Evolutionary conservation across 1,140 invertebrate species (phyloP), one percentile per base, ranked within the genome.

Genomic region (Lepidotrigona ventralis): DNA sequence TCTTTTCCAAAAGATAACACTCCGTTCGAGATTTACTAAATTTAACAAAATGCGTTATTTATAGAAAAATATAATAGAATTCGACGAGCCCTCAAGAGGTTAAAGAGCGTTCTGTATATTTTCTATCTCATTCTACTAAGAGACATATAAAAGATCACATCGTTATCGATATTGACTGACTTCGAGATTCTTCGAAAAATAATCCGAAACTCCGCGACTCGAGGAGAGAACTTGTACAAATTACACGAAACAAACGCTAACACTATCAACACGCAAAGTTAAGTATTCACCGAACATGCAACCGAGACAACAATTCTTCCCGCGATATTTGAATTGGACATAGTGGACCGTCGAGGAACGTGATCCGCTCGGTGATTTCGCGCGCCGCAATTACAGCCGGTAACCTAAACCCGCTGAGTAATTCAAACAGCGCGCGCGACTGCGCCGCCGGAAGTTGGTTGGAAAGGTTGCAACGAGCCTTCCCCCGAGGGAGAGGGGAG

Each of bases 341-440:
- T 1, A 19, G 23, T 46, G 33, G 33, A 17, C 12, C 23, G 12
- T 23, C 39, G 33, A 15, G 33, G 14, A 9, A 70, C 39, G 68
- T 70, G 68, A 46, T 70, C 33, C 39, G 21, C 6, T 6, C 21
- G 21, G 33, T 46, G 46, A 21, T 46, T n/a, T 69, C 33, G 68
- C 68, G 39, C 68, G 33, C 19, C 21, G 29, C 64, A 29, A 29
- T 66, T 66, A 8, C 64, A n/a, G 26, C 58, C 15, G 64, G 64
- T 29, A 29, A 64, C 33, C 33, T 33, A 29, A 26, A 46, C 8
- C 17, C 69, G 1, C 14, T 46, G 39, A 15, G 23, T 15, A 39
- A 54, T 81, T 76, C 63, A 29, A 83, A 78, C 78, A 53, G 39
- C 19, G 64, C 81, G 81, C 81, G 74, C 39, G 19, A 14, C 68